Conservation (phyloP, 1,140 invertebrate genomes). For the Drosophila busckii region DNA sequence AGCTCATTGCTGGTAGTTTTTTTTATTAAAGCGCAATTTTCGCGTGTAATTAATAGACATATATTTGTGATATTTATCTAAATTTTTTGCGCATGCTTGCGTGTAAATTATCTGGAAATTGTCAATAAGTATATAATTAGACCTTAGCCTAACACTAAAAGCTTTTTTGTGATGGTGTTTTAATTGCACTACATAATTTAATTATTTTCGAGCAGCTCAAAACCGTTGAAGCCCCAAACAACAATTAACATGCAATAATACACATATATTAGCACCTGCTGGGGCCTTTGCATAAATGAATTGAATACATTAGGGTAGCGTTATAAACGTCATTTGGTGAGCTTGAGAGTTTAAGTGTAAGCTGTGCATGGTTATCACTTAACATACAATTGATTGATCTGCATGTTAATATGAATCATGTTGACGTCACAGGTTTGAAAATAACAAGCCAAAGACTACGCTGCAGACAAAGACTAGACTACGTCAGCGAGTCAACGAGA, state of each 20-base stretch:
- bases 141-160: conserved; percentile 14
- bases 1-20: not conserved
- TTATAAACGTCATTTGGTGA: too few relatives aligned
- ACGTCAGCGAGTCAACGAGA: conserved; percentile 29
- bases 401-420: conserved; percentile 21
- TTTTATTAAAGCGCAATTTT: conserved; percentile 7
- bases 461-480: conserved; percentile 20
- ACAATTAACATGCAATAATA: too few relatives aligned
- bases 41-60: conserved; percentile 22
- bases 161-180: conserved; percentile 11
- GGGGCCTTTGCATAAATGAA: too few relatives aligned
- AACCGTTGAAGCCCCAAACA: too few relatives aligned
- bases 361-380: conserved; percentile 18
- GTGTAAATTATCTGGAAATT: conserved; percentile 16
- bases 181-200: too few relatives aligned
- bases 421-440: conserved; percentile 33
- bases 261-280: too few relatives aligned
- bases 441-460: not conserved
- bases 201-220: too few relatives aligned
- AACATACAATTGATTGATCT: conserved; percentile 5
- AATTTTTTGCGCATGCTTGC: conserved; percentile 7
- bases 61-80: conserved; percentile 13
- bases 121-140: too few relatives aligned
- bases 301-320: too few relatives aligned
- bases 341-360: too few relatives aligned